phyloP scores from a whole-genome alignment of 1,140 invertebrate genomes.

The Dreissena rostriformis region DNA sequence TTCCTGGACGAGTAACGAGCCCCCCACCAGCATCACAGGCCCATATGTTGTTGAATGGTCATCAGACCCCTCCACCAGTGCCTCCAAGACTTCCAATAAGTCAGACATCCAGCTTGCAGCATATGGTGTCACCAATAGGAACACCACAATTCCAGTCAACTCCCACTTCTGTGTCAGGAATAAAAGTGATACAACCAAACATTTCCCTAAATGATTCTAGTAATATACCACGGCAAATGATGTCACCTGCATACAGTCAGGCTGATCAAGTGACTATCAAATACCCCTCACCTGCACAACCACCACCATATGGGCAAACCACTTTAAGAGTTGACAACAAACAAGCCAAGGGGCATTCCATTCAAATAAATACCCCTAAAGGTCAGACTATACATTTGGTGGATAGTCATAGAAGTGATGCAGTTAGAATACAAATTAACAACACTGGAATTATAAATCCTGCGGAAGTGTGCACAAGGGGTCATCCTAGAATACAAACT shows the following conservation, averaged over 20 bases:
- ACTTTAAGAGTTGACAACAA: not conserved
- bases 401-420: not conserved
- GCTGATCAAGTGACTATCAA: not conserved
- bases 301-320: not conserved
- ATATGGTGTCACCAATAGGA: constrained; percentile 44
- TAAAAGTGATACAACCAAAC: constrained; percentile 29
- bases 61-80: constrained; percentile 86
- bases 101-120: constrained; percentile 25
- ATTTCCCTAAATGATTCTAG: constrained; percentile 48
- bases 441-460: not conserved
- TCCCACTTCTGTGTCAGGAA: not conserved
- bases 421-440: not conserved
- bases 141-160: constrained; percentile 22
- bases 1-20: constrained; percentile 31
- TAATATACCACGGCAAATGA: constrained; percentile 20
- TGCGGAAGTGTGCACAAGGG: not conserved
- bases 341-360: not conserved
- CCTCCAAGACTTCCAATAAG: constrained; percentile 83
- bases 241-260: not conserved
- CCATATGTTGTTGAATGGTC: constrained; percentile 80
- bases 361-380: not conserved
- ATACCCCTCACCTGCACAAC: constrained; percentile 3
- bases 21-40: constrained; percentile 36
- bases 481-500: not conserved
- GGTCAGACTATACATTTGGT: not conserved